Conservation (phyloP, 2,888 invertebrate species). For the Pherbina coryleti region DNA sequence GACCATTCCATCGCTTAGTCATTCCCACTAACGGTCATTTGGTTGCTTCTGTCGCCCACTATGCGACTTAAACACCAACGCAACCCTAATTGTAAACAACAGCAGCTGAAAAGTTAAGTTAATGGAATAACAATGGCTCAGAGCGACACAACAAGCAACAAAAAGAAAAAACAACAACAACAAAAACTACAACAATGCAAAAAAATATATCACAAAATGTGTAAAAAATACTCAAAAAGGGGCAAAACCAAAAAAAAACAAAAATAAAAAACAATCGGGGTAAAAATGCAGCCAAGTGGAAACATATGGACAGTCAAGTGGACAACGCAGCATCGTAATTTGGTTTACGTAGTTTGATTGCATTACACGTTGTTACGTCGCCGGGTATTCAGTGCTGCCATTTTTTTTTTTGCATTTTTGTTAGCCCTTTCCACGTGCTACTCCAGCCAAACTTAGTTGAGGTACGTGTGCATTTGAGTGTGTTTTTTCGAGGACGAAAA, state of each 20-base stretch:
- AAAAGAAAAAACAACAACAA: neutral
- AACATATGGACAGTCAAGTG: conserved; percentile 39
- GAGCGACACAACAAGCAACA: neutral
- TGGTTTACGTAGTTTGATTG: conserved; percentile 37
- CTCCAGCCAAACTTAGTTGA: no score
- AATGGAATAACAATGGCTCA: conserved; percentile 49
- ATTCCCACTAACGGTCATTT: neutral
- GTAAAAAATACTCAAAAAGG: conserved; percentile 18
- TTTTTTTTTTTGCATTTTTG: neutral
- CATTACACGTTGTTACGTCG: conserved; percentile 31
- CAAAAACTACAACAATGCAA: neutral
- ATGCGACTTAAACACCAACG: conserved; percentile 31
- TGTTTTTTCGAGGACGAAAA: no score
- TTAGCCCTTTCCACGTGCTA: no score
- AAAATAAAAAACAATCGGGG: conserved; percentile 13
- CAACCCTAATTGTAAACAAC: conserved; percentile 54
- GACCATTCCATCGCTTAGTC: neutral
- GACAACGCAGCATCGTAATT: conserved; percentile 31
- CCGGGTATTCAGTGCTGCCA: neutral
- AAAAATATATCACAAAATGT: neutral
- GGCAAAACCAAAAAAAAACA: no score
- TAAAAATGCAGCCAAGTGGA: conserved; percentile 38
- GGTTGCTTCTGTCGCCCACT: neutral
- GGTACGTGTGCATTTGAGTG: no score
- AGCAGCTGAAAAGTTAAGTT: conserved; percentile 47